phyloP scores from a whole-genome alignment of 2,113 vertebrate genomes.

The Sterrhoptilus dennistouni region DNA sequence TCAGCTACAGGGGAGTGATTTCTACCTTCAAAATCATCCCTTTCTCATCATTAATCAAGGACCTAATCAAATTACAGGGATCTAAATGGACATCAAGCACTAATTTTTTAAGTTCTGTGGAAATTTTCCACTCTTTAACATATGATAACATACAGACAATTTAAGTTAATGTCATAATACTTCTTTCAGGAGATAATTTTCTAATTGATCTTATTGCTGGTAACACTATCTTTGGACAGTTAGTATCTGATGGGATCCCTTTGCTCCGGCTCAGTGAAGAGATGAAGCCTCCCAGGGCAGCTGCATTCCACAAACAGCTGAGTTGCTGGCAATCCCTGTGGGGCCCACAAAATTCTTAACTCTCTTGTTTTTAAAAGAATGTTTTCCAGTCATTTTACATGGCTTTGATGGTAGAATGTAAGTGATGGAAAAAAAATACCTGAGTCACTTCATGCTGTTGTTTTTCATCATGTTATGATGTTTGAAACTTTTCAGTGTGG shows the following conservation, averaged over 20 bases:
- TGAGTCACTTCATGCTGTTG: constrained; percentile 19
- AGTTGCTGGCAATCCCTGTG: constrained; percentile 33
- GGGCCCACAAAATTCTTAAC: neutral
- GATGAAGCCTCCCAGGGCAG: neutral
- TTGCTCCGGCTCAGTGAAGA: neutral
- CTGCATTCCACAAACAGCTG: constrained; percentile 41
- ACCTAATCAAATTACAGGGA: neutral
- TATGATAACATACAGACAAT: neutral
- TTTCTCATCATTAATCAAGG: constrained; percentile 1
- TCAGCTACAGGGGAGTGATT: neutral
- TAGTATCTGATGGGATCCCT: neutral
- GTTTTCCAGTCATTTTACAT: neutral
- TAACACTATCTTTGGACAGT: neutral
- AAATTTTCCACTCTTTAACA: neutral
- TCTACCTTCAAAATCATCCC: neutral
- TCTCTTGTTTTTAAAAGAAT: constrained; percentile 17
- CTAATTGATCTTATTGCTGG: neutral
- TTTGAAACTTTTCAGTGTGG: neutral
- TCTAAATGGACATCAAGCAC: neutral
- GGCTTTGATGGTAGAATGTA: constrained; percentile 15
- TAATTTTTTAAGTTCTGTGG: neutral
- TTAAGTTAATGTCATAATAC: neutral
- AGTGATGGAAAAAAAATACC: constrained; percentile 1
- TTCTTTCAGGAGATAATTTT: neutral
- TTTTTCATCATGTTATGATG: neutral